Conservation (phyloP, 2,113 vertebrate species). For the Sylvietta virens region DNA sequence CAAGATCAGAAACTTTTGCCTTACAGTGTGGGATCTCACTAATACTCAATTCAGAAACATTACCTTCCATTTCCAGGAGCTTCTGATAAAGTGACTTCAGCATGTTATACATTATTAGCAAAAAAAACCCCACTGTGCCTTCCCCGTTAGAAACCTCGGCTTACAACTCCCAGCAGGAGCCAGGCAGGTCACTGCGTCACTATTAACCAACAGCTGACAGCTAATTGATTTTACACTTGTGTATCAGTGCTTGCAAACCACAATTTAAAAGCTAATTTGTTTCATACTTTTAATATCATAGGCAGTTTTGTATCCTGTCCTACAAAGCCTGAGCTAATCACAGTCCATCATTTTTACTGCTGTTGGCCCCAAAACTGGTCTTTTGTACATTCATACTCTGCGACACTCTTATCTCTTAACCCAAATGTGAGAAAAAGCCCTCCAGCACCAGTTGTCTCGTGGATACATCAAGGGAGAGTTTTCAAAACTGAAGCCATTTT, state of each 20-base stretch:
- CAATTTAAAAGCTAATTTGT: constrained; percentile 52
- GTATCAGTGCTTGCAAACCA: background rate
- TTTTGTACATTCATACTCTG: background rate
- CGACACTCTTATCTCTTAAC: background rate
- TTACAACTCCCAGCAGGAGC: background rate
- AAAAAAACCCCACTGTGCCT: background rate
- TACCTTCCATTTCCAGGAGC: background rate
- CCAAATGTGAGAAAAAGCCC: background rate
- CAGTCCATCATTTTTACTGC: background rate
- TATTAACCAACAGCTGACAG: constrained; percentile 1
- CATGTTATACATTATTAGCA: background rate
- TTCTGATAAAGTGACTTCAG: background rate
- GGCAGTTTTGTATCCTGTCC: background rate
- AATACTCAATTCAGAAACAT: background rate
- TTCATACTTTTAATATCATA: constrained; percentile 13
- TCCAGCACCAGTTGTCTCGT: background rate
- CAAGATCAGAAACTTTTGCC: background rate
- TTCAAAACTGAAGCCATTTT: constrained; percentile 16
- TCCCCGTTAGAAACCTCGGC: background rate
- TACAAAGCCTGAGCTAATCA: background rate
- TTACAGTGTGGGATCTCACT: background rate
- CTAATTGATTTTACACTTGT: constrained; percentile 26
- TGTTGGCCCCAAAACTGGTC: background rate
- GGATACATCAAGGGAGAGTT: background rate
- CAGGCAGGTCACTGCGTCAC: background rate